Evolutionary conservation across 1,140 invertebrate species (phyloP).

Genomic region (Aphaenogaster rudis): DNA sequence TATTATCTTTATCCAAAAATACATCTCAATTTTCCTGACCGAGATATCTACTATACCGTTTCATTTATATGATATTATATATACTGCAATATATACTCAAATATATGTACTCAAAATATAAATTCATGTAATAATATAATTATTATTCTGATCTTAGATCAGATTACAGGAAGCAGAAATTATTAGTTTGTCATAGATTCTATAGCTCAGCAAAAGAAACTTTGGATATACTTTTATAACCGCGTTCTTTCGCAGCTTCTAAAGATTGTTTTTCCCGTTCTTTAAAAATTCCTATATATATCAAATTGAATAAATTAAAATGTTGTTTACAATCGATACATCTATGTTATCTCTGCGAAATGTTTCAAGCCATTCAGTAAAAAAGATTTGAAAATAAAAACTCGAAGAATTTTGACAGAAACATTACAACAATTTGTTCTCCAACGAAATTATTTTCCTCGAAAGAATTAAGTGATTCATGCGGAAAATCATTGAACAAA

Average conservation of each 20-base stretch:
- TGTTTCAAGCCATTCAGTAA: neutral
- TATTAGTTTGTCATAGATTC: too few species aligned
- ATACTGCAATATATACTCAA: too few species aligned
- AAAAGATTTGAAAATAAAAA: neutral
- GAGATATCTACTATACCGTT: neutral
- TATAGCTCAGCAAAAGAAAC: neutral
- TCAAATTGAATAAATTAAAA: neutral
- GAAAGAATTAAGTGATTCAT: constrained; percentile 1
- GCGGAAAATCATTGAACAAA: constrained; percentile 15
- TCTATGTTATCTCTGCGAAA: neutral
- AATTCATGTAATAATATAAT: neutral
- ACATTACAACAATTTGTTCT: neutral
- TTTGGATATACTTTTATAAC: neutral
- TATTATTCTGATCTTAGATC: too few species aligned
- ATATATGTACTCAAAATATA: neutral
- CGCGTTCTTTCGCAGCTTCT: neutral
- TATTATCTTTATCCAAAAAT: neutral
- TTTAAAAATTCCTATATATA: too few species aligned
- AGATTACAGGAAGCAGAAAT: too few species aligned
- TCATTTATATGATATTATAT: constrained; percentile 6
- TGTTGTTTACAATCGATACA: neutral
- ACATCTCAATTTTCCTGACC: constrained; percentile 39
- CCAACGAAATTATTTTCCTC: neutral
- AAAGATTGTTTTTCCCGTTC: neutral
- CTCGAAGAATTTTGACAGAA: neutral